Conservation (phyloP, 2,888 invertebrate genomes). For the Eurytoma adleriae region DNA sequence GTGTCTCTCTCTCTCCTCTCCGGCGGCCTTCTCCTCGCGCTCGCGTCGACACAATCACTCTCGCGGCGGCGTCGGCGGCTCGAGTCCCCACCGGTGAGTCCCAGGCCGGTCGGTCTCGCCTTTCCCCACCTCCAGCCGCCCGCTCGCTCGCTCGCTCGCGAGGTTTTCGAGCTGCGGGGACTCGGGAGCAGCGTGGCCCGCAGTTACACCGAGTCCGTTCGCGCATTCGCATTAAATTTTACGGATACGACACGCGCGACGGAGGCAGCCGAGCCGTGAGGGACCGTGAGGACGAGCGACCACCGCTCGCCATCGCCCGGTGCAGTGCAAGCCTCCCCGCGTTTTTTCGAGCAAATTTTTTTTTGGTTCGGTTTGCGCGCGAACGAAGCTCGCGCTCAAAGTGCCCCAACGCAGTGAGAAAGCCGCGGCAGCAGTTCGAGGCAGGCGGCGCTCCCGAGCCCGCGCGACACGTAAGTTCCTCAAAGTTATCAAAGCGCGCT, state of each 20-base stretch:
- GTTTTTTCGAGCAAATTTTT: too few relatives aligned
- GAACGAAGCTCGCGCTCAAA: too few relatives aligned
- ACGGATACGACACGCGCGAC: constrained; percentile 1
- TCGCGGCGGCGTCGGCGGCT: constrained; percentile 25
- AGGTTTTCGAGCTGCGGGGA: constrained; percentile 64
- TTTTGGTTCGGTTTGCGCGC: too few relatives aligned
- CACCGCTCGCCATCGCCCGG: not conserved
- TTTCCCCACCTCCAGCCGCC: constrained; percentile 46
- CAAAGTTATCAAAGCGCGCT: too few relatives aligned
- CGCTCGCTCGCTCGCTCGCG: constrained; percentile 45
- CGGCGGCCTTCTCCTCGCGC: constrained; percentile 26
- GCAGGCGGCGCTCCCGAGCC: too few relatives aligned
- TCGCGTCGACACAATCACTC: constrained; percentile 49
- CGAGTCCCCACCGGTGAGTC: constrained; percentile 51
- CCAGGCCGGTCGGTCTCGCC: constrained; percentile 34
- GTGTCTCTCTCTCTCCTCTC: constrained; percentile 44
- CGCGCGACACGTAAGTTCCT: too few relatives aligned
- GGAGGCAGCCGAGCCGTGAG: too few relatives aligned
- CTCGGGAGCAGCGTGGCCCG: constrained; percentile 69
- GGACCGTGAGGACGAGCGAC: not conserved
- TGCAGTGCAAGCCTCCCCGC: not conserved
- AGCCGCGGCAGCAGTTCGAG: constrained; percentile 3
- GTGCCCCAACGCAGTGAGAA: not conserved
- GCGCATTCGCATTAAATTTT: constrained; percentile 73
- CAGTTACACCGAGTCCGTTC: constrained; percentile 75